Conservation (phyloP, 92 coral and sea anemone genomes). For the Palythoa heliodiscus region DNA sequence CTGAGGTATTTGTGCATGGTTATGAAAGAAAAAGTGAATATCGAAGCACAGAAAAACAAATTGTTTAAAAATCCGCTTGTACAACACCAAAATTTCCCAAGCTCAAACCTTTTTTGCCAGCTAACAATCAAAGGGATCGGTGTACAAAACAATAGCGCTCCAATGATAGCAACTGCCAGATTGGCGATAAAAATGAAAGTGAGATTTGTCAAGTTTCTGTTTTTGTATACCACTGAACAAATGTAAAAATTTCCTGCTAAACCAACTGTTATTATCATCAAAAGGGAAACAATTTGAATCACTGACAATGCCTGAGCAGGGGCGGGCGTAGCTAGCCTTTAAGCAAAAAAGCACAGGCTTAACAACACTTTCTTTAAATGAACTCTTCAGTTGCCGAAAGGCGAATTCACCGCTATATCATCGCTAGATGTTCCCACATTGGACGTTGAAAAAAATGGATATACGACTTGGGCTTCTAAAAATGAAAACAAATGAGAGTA, state of each 20-base stretch:
- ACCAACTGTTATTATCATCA: conserved; percentile 57
- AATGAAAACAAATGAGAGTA: too few relatives aligned
- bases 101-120: conserved; percentile 46
- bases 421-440: too few relatives aligned
- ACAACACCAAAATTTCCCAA: conserved; percentile 64
- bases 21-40: conserved; percentile 70
- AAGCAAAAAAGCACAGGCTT: too few relatives aligned
- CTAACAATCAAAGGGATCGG: conserved; percentile 76
- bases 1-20: conserved; percentile 77
- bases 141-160: conserved; percentile 73
- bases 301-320: too few relatives aligned
- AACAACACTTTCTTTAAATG: too few relatives aligned
- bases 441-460: too few relatives aligned
- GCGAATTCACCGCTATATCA: too few relatives aligned
- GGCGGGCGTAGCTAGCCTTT: too few relatives aligned
- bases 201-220: conserved; percentile 73
- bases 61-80: conserved; percentile 77
- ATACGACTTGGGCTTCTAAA: too few relatives aligned
- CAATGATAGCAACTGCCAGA: conserved; percentile 72
- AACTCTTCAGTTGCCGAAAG: too few relatives aligned
- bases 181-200: conserved; percentile 76
- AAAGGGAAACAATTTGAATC: conserved; percentile 42
- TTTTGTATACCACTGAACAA: conserved; percentile 57
- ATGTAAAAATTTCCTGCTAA: conserved; percentile 68
- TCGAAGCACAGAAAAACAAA: conserved; percentile 83